phyloP scores from a whole-genome alignment of 2,797 vertebrate species.

The Onychomys leucogaster region DNA sequence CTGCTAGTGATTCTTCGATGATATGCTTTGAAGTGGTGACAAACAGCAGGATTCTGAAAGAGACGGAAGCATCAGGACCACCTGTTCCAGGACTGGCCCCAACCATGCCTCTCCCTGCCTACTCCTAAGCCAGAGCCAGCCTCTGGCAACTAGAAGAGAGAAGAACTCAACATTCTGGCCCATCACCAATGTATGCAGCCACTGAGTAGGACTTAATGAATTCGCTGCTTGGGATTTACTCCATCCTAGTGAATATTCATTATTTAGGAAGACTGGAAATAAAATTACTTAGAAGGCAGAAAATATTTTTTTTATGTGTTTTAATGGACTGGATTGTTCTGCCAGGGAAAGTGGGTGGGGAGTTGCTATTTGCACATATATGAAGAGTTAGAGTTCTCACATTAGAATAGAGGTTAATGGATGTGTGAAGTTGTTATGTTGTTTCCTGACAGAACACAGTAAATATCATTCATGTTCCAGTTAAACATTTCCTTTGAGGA shows the following conservation, averaged over 20 bases:
- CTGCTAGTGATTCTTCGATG: not conserved
- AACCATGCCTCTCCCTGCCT: not conserved
- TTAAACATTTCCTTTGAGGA: not conserved
- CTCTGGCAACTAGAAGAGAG: not conserved
- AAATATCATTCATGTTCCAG: not conserved
- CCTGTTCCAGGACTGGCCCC: not conserved
- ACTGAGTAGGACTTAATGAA: not conserved
- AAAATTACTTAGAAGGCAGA: not conserved
- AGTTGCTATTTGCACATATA: not conserved
- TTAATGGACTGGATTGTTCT: not conserved
- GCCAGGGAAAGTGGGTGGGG: not conserved
- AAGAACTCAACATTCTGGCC: not conserved
- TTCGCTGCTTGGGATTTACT: not conserved
- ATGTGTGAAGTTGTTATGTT: not conserved
- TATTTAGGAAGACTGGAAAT: slow-evolving; percentile 13
- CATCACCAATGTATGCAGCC: not conserved
- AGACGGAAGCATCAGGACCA: not conserved
- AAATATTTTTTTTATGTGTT: not conserved
- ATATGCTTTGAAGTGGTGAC: not conserved
- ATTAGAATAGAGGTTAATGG: not conserved
- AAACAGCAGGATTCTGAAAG: not conserved
- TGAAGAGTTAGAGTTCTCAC: not conserved
- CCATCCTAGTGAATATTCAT: not conserved
- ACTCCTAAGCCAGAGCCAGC: not conserved
- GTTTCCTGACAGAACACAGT: not conserved